These are phyloP conservation scores for Zaprionus obscuricornis DNA, from an alignment of 2,888 invertebrate genomes.

Conservation along the genomic window DNA sequence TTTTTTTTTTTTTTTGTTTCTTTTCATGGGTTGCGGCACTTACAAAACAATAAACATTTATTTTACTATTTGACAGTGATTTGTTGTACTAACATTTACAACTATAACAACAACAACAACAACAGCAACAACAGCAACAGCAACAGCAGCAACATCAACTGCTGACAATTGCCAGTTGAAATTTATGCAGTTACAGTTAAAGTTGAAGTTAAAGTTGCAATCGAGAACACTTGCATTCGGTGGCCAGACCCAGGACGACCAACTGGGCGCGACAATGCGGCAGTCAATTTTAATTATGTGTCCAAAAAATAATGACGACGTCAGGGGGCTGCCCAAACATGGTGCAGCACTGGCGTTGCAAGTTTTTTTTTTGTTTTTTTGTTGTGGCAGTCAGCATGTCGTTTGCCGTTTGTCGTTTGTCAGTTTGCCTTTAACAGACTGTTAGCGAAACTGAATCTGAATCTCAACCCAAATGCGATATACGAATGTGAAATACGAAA, in stretches of 20 bases:
- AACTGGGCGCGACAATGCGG: conserved; percentile 70
- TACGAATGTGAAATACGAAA: conserved; percentile 1
- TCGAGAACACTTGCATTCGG: conserved; percentile 41
- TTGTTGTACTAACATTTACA: conserved; percentile 63
- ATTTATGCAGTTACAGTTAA: conserved; percentile 63
- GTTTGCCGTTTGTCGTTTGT: conserved; percentile 55
- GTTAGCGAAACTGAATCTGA: too few relatives aligned
- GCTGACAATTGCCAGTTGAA: conserved; percentile 61
- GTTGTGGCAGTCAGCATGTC: conserved; percentile 33
- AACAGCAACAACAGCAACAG: conserved; percentile 26
- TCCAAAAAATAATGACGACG: conserved; percentile 72
- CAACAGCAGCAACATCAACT: conserved; percentile 31
- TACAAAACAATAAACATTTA: conserved; percentile 76
- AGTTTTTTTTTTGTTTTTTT: conserved; percentile 31
- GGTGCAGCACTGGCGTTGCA: conserved; percentile 44
- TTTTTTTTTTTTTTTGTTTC: conserved; percentile 16
- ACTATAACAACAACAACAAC: conserved; percentile 38
- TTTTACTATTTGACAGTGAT: conserved; percentile 75
- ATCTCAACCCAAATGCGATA: neutral
- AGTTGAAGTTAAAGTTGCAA: conserved; percentile 8
- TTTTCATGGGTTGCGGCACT: conserved; percentile 55
- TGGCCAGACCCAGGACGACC: conserved; percentile 40
- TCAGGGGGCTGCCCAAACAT: conserved; percentile 71
- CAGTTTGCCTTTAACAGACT: conserved; percentile 60
- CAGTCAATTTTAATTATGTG: conserved; percentile 80